Evolutionary conservation across 2,797 vertebrate species (phyloP), one percentile per base, ranked within the genome.

Genomic region (Macropus fuliginosus): DNA sequence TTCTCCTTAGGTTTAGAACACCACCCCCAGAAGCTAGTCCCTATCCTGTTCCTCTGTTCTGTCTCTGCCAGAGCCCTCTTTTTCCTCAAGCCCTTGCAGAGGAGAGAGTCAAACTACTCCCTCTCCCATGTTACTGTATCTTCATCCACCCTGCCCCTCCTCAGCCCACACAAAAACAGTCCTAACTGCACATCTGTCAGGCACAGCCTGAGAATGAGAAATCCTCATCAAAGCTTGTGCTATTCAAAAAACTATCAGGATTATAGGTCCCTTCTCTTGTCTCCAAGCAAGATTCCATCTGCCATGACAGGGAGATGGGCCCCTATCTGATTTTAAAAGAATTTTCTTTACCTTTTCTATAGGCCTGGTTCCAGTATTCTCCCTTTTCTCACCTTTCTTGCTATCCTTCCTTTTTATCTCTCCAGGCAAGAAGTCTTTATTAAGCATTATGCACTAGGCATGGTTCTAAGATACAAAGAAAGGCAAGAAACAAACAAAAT

Each of bases 21-120:
- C 16, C 1, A 81, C 6, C 59, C 5, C 6, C n/a, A 0, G 1
- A 2, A n/a, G n/a, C 18, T 18, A 81, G n/a, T 8, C 18, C 18
- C 16, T 24, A 24, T 21, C 6, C 66, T 40, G n/a, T 74, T 81
- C 18, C 18, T 46, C 18, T 24, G 8, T 81, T 40, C n/a, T 81
- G 0, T 81, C 66, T 81, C 66, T 81, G n/a, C 18, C n/a, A 81
- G 66, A 40, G 18, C n/a, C n/a, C 2, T 40, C 66, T 24, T 81
- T 46, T 81, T 21, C 66, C n/a, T 81, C 18, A 81, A 81, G 40
- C 6, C 16, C n/a, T 81, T 81, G n/a, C n/a, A 21, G 6, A 46
- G 6, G n/a, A 10, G 66, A 81, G 18, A n/a, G 18, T 46, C n/a
- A 81, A 9, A 81, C 18, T 46, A 46, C 3, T 81, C 18, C 66